phyloP scores from a whole-genome alignment of 2,888 invertebrate species.

The Plutella xylostella region DNA sequence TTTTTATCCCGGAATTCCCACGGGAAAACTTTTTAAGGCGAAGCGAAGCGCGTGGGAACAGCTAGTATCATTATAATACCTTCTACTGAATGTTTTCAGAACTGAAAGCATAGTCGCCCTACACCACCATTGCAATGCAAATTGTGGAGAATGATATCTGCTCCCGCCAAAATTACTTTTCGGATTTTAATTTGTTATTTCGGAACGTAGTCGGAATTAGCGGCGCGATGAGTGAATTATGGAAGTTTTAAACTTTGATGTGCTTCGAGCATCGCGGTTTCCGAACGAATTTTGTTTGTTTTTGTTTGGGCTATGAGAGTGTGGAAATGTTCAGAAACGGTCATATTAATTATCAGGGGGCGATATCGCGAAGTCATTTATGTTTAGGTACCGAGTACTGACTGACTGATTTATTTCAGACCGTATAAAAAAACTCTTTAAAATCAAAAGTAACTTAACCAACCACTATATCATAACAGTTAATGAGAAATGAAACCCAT shows the following conservation, averaged over 20 bases:
- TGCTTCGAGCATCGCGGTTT: neutral
- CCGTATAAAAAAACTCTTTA: no score
- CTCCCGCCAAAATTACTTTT: constrained; percentile 38
- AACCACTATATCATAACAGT: no score
- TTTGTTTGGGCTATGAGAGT: neutral
- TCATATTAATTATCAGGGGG: neutral
- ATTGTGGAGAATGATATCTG: constrained; percentile 39
- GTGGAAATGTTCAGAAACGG: neutral
- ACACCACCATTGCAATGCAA: constrained; percentile 36
- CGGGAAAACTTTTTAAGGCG: no score
- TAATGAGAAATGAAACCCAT: no score
- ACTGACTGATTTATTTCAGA: no score
- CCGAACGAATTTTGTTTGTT: neutral
- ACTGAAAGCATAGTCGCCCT: constrained; percentile 16
- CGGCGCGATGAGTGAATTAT: constrained; percentile 9
- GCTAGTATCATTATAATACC: no score
- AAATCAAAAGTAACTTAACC: no score
- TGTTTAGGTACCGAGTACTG: no score
- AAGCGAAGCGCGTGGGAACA: no score
- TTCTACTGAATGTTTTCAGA: neutral
- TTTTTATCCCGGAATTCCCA: no score
- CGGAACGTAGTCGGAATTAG: constrained; percentile 33
- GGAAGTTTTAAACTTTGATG: neutral
- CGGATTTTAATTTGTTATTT: constrained; percentile 50
- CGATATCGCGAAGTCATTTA: no score